Conservation (phyloP, 2,888 invertebrate species). For the Anticlea derivata region DNA sequence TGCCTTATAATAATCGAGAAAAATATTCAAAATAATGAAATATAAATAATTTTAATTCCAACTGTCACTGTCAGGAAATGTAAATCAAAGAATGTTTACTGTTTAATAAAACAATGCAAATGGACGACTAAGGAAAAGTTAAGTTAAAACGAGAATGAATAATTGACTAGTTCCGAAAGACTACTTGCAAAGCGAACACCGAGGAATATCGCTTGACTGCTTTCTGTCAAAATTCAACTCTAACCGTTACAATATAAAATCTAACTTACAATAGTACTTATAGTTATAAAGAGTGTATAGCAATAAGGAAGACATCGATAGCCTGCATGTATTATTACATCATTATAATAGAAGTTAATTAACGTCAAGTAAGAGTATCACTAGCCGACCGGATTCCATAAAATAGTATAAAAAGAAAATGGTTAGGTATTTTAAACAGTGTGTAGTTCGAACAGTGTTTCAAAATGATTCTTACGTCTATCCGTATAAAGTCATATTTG, state of each 20-base stretch:
- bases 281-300: constrained; percentile 79
- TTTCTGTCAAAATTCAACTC: constrained; percentile 14
- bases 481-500: too few relatives aligned
- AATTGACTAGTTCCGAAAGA: constrained; percentile 18
- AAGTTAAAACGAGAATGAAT: constrained; percentile 1
- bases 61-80: constrained; percentile 8
- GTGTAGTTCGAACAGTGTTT: too few relatives aligned
- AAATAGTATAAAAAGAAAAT: not conserved
- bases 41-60: constrained; percentile 21
- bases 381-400: not conserved
- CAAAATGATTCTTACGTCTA: too few relatives aligned
- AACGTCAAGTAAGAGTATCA: constrained; percentile 10
- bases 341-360: constrained; percentile 63
- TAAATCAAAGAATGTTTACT: too few relatives aligned
- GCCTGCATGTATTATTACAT: constrained; percentile 81
- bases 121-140: constrained; percentile 10
- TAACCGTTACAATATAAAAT: constrained; percentile 53
- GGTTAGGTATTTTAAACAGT: too few relatives aligned
- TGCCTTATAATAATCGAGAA: constrained; percentile 8
- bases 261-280: constrained; percentile 73
- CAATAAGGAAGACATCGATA: constrained; percentile 83
- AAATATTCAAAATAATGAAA: constrained; percentile 1
- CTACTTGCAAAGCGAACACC: constrained; percentile 17
- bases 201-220: constrained; percentile 20
- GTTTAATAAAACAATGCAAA: too few relatives aligned